Evolutionary conservation across 2,888 invertebrate genomes (phyloP).

Genomic region (Coecobrya sp.): DNA sequence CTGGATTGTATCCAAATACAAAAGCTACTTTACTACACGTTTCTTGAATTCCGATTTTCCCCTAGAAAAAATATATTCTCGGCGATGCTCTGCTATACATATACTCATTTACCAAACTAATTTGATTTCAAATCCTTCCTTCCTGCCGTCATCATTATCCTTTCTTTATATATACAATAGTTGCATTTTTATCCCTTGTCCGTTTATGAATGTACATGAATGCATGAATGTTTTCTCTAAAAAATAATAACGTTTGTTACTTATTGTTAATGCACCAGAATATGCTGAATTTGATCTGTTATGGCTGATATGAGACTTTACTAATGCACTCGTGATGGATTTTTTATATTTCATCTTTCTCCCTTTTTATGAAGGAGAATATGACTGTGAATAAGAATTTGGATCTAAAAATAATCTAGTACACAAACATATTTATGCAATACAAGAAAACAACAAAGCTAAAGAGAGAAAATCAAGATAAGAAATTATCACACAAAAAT

Average conservation of each 20-base stretch:
- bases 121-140: constrained; percentile 82
- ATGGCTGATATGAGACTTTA: background rate
- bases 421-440: too few relatives aligned
- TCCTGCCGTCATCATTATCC: constrained; percentile 56
- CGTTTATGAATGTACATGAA: constrained; percentile 31
- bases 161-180: background rate
- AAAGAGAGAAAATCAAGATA: background rate
- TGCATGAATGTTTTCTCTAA: constrained; percentile 2
- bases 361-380: background rate
- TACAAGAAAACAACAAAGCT: too few relatives aligned
- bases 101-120: constrained; percentile 77
- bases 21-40: constrained; percentile 67
- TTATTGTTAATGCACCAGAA: background rate
- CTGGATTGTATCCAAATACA: too few relatives aligned
- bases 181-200: constrained; percentile 29
- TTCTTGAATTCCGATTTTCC: constrained; percentile 59
- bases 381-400: background rate
- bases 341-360: constrained; percentile 12
- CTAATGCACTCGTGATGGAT: background rate
- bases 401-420: too few relatives aligned
- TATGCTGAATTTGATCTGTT: background rate
- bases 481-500: background rate
- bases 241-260: background rate
- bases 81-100: constrained; percentile 50
- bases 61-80: constrained; percentile 48